These are phyloP conservation scores for Heterohyrax brucei DNA, from an alignment of 2,797 vertebrate genomes.

Conservation along the genomic window DNA sequence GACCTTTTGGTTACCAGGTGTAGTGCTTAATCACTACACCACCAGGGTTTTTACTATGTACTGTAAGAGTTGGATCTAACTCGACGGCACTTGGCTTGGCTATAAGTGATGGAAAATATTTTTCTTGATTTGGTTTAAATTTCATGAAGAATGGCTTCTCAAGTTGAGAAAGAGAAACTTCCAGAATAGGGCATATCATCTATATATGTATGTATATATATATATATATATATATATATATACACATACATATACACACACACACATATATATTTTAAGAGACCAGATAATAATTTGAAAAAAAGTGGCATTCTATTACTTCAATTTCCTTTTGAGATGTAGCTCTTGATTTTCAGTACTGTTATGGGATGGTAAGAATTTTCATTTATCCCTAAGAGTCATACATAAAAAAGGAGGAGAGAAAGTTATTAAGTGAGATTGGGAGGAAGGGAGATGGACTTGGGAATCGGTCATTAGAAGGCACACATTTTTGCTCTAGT, in stretches of 20 bases:
- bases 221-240: too few relatives aligned
- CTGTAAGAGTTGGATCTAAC: too few relatives aligned
- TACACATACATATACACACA: too few relatives aligned
- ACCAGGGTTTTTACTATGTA: too few relatives aligned
- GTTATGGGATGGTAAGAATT: not conserved
- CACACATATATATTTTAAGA: too few relatives aligned
- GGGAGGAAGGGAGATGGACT: not conserved
- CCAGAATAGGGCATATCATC: not conserved
- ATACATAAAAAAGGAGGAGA: not conserved
- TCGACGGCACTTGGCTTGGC: too few relatives aligned
- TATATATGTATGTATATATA: too few relatives aligned
- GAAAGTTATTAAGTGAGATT: not conserved
- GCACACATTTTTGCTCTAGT: not conserved
- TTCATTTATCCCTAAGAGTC: slow-evolving; percentile 11
- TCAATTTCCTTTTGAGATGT: slow-evolving; percentile 40
- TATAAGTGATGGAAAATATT: not conserved
- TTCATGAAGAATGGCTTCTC: slow-evolving; percentile 24
- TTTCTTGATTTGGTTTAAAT: not conserved
- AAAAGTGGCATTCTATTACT: not conserved
- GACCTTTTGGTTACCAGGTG: too few relatives aligned
- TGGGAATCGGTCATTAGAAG: not conserved
- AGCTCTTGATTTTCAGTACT: slow-evolving; percentile 30
- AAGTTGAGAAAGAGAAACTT: not conserved
- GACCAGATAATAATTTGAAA: not conserved
- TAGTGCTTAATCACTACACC: too few relatives aligned